Base-by-base conservation (phyloP, 2,888 invertebrate species). In the Mesoligia furuncula region DNA sequence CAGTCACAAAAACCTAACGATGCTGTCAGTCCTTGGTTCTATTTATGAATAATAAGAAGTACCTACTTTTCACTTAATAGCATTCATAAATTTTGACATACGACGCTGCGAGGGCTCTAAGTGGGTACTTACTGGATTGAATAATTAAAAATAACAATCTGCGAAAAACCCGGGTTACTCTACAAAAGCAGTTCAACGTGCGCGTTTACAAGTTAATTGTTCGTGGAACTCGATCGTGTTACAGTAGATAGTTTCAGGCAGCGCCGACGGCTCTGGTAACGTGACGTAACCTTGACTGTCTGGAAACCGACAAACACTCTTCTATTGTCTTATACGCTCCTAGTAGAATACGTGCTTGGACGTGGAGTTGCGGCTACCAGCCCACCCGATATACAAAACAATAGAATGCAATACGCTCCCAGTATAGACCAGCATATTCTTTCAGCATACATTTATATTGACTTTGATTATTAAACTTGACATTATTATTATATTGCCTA, bases 221-320 rank as follows among this genome's bases (percentile, higher is more conserved):
- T 62, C 39, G n/a, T 67, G 27, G 20, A 59, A 66, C 15, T 80
- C 51, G 5, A 51, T 51, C 31, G 5, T 42, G 20, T n/a, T 27
- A 57, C n/a, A 67, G n/a, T 48, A 24, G 4, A 39, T 51, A 65
- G 62, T 74, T 31, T 57, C 74, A 80, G 31, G n/a, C 27, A 73
- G 45, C 42, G 3, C 15, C 24, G 36, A 15, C 59, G 15, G 64
- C 57, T 57, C 6, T n/a, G n/a, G 48, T 48, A 48, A 31, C 31
- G 27, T 54, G 48, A 31, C 54, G 61, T 81, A 81, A 75, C 79
- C 75, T 81, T 79, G 81, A 74, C 39, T 48, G 62, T 59, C 62
- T 64, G 31, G 51, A 68, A 74, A 15, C 13, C 67, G 48, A 59
- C 48, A 54, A 13, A 62, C 39, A 66, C 17, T 39, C 45, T 67